Base-by-base conservation (phyloP, 1,140 invertebrate genomes). In the Bursaphelenchus mucronatus region DNA sequence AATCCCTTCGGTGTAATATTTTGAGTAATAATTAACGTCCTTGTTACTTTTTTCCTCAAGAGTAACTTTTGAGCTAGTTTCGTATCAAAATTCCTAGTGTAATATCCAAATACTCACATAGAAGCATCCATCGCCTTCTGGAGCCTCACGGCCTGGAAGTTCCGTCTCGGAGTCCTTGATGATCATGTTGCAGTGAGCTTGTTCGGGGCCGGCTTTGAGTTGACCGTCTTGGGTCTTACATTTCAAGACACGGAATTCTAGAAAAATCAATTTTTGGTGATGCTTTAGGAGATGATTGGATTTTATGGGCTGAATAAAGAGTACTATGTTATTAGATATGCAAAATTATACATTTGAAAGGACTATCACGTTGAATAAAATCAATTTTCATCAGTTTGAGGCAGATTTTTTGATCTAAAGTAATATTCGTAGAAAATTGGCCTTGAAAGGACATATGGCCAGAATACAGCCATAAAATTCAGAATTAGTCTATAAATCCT, bases 111-210 rank as follows among this genome's bases (percentile, higher is more conserved):
- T 40, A 47, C 52, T 52, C 46, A 73, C 70, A 17, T 40, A 63
- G 47, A 76, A 79, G 62, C 79, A 81, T n/a, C 76, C 76, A 65
- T 80, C 72, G 43, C 79, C 79, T 52, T 76, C 80, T 15, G 76
- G 71, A 13, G 80, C 79, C 13, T 76, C 76, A 39, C 76, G 55
- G 40, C 76, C 76, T 9, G 79, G 67, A 13, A 63, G 55, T 46
- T 80, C 69, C 30, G 64, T 64, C 58, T 79, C 76, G 39, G 57
- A 40, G 43, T 79, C 79, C 43, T 79, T 79, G 50, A 79, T 69
- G 41, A 81, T 78, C 66, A 81, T 72, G 54, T 81, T 66, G 55
- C 76, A 79, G 10, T 66, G 59, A 17, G 76, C 76, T 30, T 45
- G 50, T n/a, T 79, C 79, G 40, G 56, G 58, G 47, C 76, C 76